Conservation (phyloP, 2,888 invertebrate genomes). For the Cynaeus angustus region DNA sequence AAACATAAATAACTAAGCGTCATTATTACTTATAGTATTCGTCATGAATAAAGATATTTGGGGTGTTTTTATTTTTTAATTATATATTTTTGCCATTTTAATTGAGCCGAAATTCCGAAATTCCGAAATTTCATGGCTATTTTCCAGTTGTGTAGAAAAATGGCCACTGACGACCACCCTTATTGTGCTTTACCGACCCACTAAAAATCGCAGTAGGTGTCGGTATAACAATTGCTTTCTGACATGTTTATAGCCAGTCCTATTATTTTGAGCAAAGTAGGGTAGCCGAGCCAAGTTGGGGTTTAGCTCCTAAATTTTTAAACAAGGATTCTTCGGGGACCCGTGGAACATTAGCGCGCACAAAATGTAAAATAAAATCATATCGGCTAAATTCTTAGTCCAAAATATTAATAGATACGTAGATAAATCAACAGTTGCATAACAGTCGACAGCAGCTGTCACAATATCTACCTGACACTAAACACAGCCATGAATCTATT, state of each 20-base stretch:
- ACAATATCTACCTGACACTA: slow-evolving; percentile 52
- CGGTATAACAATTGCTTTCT: slow-evolving; percentile 43
- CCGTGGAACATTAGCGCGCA: neutral
- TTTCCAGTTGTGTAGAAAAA: slow-evolving; percentile 21
- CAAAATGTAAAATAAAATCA: slow-evolving; percentile 1
- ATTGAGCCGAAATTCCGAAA: too few relatives aligned
- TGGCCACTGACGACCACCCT: neutral
- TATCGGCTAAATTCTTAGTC: neutral
- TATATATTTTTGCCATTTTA: neutral
- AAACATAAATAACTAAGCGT: too few relatives aligned
- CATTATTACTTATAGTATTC: too few relatives aligned
- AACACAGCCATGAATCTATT: slow-evolving; percentile 58
- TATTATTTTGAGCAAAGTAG: slow-evolving; percentile 47
- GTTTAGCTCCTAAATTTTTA: slow-evolving; percentile 42
- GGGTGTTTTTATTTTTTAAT: too few relatives aligned
- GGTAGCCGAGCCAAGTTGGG: slow-evolving; percentile 40
- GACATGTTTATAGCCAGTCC: slow-evolving; percentile 48
- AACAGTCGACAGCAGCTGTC: slow-evolving; percentile 23
- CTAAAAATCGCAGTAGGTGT: slow-evolving; percentile 48
- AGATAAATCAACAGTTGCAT: slow-evolving; percentile 18
- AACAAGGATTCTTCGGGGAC: slow-evolving; percentile 34
- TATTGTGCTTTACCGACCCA: slow-evolving; percentile 24
- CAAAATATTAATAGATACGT: slow-evolving; percentile 10
- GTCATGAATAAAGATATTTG: too few relatives aligned
- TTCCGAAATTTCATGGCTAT: slow-evolving; percentile 19